A percentile compares a stretch with the other conserved stretches of the same genome.
Conservation (phyloP, 2,888 invertebrate genomes). For the Orthosia incerta region DNA sequence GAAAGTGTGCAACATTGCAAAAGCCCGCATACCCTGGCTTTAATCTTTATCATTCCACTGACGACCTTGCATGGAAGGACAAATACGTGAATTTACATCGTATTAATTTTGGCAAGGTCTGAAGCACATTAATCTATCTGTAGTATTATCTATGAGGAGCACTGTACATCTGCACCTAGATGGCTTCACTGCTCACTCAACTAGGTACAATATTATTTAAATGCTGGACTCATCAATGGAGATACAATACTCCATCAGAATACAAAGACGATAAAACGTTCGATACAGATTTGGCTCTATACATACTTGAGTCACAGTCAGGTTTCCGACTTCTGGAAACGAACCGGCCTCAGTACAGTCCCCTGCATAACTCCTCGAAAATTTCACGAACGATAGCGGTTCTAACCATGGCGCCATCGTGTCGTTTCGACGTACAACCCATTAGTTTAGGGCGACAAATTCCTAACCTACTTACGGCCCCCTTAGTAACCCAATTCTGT, state of each 20-base stretch:
- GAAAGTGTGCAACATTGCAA: neutral
- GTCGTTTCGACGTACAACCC: constrained; percentile 25
- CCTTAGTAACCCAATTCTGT: constrained; percentile 46
- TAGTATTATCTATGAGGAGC: no score
- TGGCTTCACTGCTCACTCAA: neutral
- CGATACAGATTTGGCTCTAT: neutral
- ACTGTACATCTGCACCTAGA: no score
- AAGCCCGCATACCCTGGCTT: neutral
- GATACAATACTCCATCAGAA: neutral
- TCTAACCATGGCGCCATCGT: neutral
- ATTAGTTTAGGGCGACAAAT: constrained; percentile 46
- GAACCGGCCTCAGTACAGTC: neutral
- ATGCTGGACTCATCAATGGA: neutral
- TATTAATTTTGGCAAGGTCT: constrained; percentile 1
- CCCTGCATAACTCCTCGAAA: neutral
- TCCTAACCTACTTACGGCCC: constrained; percentile 52
- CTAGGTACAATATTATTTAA: neutral
- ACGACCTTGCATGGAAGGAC: neutral
- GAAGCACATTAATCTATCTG: neutral
- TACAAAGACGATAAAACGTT: neutral
- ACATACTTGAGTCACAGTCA: neutral
- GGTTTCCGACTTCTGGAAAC: neutral
- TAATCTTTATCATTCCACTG: neutral
- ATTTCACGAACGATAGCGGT: neutral
- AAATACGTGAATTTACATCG: neutral